Evolutionary conservation across 64 coral and sea anemone species (phyloP).

Genomic region (Cladopsammia gracilis): DNA sequence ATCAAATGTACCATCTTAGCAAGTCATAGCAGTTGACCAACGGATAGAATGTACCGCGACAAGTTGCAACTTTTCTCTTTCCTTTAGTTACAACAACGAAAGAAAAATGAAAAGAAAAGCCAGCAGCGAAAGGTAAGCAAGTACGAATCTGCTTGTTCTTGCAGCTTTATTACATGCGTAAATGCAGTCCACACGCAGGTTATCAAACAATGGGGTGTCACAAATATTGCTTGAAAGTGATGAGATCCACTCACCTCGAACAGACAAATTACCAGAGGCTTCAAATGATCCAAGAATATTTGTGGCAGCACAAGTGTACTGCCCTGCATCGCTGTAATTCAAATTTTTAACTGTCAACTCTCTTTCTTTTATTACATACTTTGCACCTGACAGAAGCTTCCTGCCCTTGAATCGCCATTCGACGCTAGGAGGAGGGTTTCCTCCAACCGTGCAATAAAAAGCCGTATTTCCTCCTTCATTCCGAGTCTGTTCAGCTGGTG

Average conservation of each 20-base stretch:
- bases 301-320: constrained; percentile 22
- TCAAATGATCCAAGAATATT: constrained; percentile 41
- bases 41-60: too few species aligned
- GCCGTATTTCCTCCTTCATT: constrained; percentile 1
- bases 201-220: too few species aligned
- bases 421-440: constrained; percentile 15
- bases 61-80: too few species aligned
- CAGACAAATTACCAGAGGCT: not conserved
- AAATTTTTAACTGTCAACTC: constrained; percentile 17
- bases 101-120: too few species aligned
- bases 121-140: too few species aligned
- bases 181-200: too few species aligned
- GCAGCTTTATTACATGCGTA: too few species aligned
- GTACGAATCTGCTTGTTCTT: too few species aligned
- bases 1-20: too few species aligned
- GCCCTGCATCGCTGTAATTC: constrained; percentile 53
- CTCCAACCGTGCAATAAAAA: constrained; percentile 47
- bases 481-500: constrained; percentile 1
- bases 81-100: too few species aligned
- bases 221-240: too few species aligned
- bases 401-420: constrained; percentile 15
- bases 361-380: constrained; percentile 16
- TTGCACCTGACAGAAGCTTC: not conserved
- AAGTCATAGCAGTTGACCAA: too few species aligned
- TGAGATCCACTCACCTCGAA: not conserved